A percentile compares a stretch with the other conserved stretches of the same genome.
Conservation (phyloP, 2,888 invertebrate species). For the Dysmachus trigonus region DNA sequence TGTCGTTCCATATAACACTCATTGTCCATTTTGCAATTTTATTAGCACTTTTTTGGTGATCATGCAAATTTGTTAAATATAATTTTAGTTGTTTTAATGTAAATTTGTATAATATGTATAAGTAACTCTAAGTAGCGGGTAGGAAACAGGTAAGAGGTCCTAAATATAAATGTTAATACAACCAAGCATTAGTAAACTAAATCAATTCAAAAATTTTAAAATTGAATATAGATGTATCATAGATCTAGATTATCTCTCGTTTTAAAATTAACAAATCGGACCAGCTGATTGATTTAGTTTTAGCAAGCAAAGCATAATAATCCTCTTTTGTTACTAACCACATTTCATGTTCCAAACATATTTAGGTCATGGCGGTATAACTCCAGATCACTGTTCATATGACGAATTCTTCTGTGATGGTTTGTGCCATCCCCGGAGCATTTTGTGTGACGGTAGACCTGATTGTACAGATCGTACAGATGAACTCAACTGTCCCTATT, state of each 20-base stretch:
- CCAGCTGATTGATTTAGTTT: not conserved
- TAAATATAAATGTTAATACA: not conserved
- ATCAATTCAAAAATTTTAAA: not conserved
- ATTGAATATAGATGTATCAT: not conserved
- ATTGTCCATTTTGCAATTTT: not conserved
- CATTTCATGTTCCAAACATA: not conserved
- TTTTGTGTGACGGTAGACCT: conserved; percentile 69
- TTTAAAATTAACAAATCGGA: not conserved
- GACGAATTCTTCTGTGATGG: conserved; percentile 70
- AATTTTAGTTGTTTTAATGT: not conserved
- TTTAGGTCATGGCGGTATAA: not conserved
- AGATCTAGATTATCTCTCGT: not conserved
- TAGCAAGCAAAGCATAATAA: not conserved
- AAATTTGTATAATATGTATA: not conserved
- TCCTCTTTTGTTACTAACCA: not conserved
- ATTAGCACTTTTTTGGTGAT: conserved; percentile 39
- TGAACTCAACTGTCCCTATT: conserved; percentile 63
- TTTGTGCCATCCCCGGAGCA: conserved; percentile 69
- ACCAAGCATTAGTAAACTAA: not conserved
- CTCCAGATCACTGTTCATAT: conserved; percentile 57
- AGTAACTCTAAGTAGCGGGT: not conserved
- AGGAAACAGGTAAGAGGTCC: not conserved
- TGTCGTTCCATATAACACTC: not conserved
- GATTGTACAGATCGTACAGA: conserved; percentile 74
- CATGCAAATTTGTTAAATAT: conserved; percentile 25